A percentile compares a stretch with the other conserved stretches of the same genome.
These are phyloP conservation scores for Deroplatys truncata DNA, from an alignment of 2,888 invertebrate species.

Conservation along the genomic window DNA sequence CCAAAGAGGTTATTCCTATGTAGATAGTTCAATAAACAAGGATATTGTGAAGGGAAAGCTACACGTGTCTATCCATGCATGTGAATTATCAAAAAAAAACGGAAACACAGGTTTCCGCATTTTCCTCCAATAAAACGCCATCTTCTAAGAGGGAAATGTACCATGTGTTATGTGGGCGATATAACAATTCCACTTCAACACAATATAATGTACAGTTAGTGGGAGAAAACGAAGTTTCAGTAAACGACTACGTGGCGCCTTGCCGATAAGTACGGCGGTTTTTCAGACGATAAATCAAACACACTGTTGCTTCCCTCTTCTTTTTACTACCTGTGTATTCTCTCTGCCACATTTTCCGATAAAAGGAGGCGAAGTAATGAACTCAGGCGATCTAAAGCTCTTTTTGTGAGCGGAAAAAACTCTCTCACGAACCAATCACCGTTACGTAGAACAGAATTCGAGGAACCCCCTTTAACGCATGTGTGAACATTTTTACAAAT, in stretches of 20 bases:
- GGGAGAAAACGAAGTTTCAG: not conserved
- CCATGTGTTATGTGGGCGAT: not conserved
- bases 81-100: not conserved
- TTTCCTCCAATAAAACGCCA: too few relatives aligned
- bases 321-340: not conserved
- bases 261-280: not conserved
- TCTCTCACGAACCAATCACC: too few relatives aligned
- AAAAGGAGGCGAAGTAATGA: not conserved
- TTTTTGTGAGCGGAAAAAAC: not conserved
- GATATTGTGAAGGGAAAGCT: not conserved
- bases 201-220: not conserved
- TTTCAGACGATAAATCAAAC: not conserved
- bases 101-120: not conserved
- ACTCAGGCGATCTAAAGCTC: not conserved
- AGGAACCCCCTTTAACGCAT: too few relatives aligned
- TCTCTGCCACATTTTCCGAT: not conserved
- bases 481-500: too few relatives aligned
- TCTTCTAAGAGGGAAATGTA: not conserved
- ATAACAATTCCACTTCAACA: not conserved
- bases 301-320: not conserved
- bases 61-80: not conserved
- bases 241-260: not conserved
- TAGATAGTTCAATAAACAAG: too few relatives aligned
- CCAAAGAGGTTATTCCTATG: not conserved
- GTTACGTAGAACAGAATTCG: too few relatives aligned